These are phyloP conservation scores for Grapholita molesta DNA, from an alignment of 1,140 invertebrate species.

Conservation along the genomic window DNA sequence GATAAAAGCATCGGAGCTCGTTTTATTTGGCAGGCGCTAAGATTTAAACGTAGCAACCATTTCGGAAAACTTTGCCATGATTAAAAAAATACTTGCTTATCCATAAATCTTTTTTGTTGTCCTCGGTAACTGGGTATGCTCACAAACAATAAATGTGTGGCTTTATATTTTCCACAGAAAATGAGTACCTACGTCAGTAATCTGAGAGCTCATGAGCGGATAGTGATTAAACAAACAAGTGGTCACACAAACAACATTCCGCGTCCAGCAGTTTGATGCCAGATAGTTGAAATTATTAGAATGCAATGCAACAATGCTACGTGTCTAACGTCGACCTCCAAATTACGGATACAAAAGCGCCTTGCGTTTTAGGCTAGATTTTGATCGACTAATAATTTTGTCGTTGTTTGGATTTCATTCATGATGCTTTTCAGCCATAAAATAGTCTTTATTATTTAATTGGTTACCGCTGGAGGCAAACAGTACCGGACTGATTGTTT, in stretches of 20 bases:
- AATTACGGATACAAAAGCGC: background rate
- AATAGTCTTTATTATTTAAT: too few relatives aligned
- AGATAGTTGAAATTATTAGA: background rate
- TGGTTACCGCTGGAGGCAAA: too few relatives aligned
- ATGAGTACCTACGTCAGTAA: background rate
- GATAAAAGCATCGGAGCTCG: too few relatives aligned
- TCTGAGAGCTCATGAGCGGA: background rate
- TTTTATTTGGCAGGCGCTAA: too few relatives aligned
- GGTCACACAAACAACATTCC: slow-evolving; percentile 5
- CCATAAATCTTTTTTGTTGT: too few relatives aligned
- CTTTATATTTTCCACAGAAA: background rate
- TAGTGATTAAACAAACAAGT: background rate
- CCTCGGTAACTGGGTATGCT: background rate
- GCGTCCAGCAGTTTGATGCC: background rate
- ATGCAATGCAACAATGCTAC: background rate
- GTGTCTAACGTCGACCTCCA: background rate
- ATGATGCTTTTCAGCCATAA: background rate
- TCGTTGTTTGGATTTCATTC: background rate
- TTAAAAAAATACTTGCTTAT: too few relatives aligned
- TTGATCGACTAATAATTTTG: background rate
- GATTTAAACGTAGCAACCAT: too few relatives aligned
- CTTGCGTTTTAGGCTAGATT: background rate
- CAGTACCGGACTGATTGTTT: too few relatives aligned
- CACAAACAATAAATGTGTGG: background rate
- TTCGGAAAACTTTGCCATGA: too few relatives aligned